Percentiles rank a stretch among this genome's conserved stretches.
Conservation (phyloP, 2,797 vertebrate species). For the Neosilurus hyrtlii region DNA sequence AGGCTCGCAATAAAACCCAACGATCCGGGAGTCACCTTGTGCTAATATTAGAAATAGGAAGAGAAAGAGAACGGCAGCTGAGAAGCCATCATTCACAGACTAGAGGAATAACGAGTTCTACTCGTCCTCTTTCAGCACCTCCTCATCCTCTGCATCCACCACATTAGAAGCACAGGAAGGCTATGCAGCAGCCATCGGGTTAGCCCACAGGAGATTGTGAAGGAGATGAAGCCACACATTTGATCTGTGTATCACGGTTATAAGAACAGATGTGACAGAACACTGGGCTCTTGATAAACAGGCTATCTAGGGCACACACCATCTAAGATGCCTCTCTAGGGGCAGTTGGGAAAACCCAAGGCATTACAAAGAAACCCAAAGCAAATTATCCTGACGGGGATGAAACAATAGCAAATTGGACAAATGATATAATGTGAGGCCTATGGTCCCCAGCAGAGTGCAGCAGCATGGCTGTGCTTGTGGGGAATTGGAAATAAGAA, state of each 20-base stretch:
- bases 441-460: slow-evolving; percentile 75
- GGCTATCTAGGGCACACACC: slow-evolving; percentile 78
- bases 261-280: slow-evolving; percentile 79
- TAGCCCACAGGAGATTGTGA: slow-evolving; percentile 64
- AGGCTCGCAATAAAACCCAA: slow-evolving; percentile 56
- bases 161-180: slow-evolving; percentile 74
- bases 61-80: slow-evolving; percentile 68
- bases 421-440: slow-evolving; percentile 84
- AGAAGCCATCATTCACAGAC: slow-evolving; percentile 74
- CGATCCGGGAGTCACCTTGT: slow-evolving; percentile 58
- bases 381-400: slow-evolving; percentile 84
- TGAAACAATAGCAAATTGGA: slow-evolving; percentile 85
- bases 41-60: slow-evolving; percentile 58
- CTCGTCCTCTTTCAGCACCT: slow-evolving; percentile 59
- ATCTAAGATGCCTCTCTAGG: slow-evolving; percentile 70
- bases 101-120: slow-evolving; percentile 73
- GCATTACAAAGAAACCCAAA: slow-evolving; percentile 78
- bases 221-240: slow-evolving; percentile 76
- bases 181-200: slow-evolving; percentile 60
- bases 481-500: slow-evolving; percentile 79
- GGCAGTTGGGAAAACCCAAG: slow-evolving; percentile 72
- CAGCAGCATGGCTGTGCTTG: slow-evolving; percentile 66
- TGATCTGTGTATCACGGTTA: slow-evolving; percentile 73
- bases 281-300: slow-evolving; percentile 76
- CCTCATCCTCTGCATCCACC: slow-evolving; percentile 64